Evolutionary conservation across 2,888 invertebrate genomes (phyloP), one percentile per base, ranked within the genome.

Genomic region (Strigamia maritima): DNA sequence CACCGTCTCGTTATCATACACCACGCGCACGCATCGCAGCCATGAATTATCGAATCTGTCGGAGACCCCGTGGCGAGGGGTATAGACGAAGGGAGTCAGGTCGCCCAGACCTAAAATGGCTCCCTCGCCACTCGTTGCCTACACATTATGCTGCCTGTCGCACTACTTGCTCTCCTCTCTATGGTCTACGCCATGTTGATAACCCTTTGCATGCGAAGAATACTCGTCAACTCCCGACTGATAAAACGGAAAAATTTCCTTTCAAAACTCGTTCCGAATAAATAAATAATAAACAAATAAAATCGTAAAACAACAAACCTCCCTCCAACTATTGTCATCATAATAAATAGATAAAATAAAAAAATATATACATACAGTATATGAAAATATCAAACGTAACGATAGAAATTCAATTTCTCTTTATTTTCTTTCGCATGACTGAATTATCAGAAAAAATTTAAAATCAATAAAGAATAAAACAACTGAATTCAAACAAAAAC

Each of bases 141-240:
- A 38, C 40, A 77, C 77, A 77, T 77, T 77, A 77, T 77, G 77
- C 40, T 77, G 77, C 40, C 77, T 77, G 77, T 77, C 77, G 77
- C 44, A 28, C 40, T 38, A 28, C 38, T 44, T 77, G 35, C 44
- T 38, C 44, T 77, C 24, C 44, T 40, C 40, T 19, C 28, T 22
- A 38, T 77, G 38, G 38, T 77, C 44, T 77, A 24, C 49, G 77
- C 40, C 38, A 49, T 24, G 77, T 44, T 77, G 77, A 77, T 77
- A 77, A 77, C 77, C 38, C 77, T 40, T 65, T 77, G 77, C 77
- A 77, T 44, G 77, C 77, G 16, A 44, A 12, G 49, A 38, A 44
- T 26, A 44, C 65, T 6, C 65, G 28, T 65, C 65, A 65, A 65
- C 26, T 65, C 65, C 24, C 28, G 65, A 28, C 26, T 65, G 65